Conservation (phyloP, 2,797 vertebrate species). For the Nothura maculosa region DNA sequence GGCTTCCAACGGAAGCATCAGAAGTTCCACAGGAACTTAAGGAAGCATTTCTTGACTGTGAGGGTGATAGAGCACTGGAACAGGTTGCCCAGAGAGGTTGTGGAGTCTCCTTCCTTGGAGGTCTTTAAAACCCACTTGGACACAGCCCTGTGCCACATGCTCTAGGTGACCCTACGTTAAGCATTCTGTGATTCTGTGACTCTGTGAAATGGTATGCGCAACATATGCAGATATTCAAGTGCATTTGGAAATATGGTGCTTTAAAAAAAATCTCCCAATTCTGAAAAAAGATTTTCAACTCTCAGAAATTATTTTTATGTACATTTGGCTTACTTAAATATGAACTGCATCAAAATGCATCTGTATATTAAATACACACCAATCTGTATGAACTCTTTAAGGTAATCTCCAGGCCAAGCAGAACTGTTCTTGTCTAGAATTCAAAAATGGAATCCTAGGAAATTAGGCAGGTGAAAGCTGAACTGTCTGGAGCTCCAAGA, state of each 20-base stretch:
- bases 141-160: no score
- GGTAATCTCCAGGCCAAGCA: background rate
- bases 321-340: background rate
- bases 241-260: accelerated
- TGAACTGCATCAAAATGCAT: background rate
- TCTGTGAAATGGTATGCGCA: background rate
- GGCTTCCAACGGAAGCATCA: no score
- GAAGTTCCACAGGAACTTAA: no score
- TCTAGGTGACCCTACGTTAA: no score
- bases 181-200: no score
- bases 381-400: background rate
- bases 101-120: no score
- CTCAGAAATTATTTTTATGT: background rate
- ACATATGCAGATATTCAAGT: background rate
- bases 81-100: no score
- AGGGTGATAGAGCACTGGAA: no score
- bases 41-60: no score
- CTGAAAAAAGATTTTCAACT: background rate
- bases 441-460: background rate
- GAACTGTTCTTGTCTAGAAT: background rate
- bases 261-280: background rate
- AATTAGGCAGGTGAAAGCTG: background rate
- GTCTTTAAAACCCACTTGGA: no score
- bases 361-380: background rate
- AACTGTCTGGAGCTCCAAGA: background rate